Evolutionary conservation across 2,888 invertebrate genomes (phyloP), one percentile per base, ranked within the genome.

Genomic region (Cheilosia impressa): DNA sequence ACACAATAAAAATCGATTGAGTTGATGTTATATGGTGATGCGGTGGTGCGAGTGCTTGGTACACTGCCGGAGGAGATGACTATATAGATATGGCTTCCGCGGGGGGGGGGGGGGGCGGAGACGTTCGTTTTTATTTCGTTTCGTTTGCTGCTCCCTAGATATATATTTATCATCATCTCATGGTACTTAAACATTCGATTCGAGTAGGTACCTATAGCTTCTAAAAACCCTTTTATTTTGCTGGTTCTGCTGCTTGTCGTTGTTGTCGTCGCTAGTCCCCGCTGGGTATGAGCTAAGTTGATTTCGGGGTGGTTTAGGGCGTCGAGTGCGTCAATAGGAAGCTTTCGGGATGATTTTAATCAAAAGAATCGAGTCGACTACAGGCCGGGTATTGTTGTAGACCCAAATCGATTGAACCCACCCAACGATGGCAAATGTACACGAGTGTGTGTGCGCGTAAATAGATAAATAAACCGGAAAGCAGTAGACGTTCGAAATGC

Each of bases 1-100:
- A 84, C 80, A 84, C 79, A 84, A 80, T 84, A 80, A 84, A 84
- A 84, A 84, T 84, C 84, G 84, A 84, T 84, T 50, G 80, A 55
- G 73, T 84, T 84, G 79, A 79, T 79, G 78, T 83, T 73, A 78
- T 73, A 73, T 69, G 63, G 79, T 57, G 78, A 71, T 65, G 53
- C 19, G 55, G 52, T 24, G 55, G 62, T 58, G 68, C 31, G 17
- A 58, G 57, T 19, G 45, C 9, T 41, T 50, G 60, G 50, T 50
- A 24, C 24, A 24, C 17, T 24, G n/a, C 13, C 19, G 47, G n/a
- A 17, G 38, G 50, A 55, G 71, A 50, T 60, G 58, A 57, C 77
- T 77, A 55, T 63, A 55, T 47, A 76, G 71, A 66, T 77, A 79
- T 60, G 71, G 41, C 34, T 34, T 10, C 1, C 34, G 10, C 9